Conservation (phyloP, 1,140 invertebrate genomes). For the Saccostrea glomerata region DNA sequence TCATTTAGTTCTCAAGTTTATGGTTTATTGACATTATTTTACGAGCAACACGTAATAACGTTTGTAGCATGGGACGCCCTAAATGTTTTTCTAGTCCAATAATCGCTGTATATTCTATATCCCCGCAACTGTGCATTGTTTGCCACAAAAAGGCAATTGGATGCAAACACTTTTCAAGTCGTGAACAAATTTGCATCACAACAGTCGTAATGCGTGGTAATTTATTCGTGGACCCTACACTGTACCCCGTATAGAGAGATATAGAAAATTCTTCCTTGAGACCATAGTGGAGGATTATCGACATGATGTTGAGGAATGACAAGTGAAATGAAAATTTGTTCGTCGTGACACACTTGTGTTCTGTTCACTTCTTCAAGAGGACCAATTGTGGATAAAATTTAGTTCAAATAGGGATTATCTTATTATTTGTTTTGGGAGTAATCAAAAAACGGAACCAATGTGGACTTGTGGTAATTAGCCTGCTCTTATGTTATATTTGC, state of each 20-base stretch:
- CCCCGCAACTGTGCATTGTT: slow-evolving; percentile 32
- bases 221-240: not conserved
- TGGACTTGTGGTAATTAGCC: slow-evolving; percentile 14
- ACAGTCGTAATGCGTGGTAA: not conserved
- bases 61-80: slow-evolving; percentile 16
- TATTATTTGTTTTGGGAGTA: not conserved
- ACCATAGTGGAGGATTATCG: slow-evolving; percentile 1
- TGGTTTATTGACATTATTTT: slow-evolving; percentile 23
- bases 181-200: slow-evolving; percentile 27
- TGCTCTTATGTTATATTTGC: not conserved
- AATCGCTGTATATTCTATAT: slow-evolving; percentile 25
- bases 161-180: slow-evolving; percentile 10
- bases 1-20: not conserved
- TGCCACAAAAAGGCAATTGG: not conserved
- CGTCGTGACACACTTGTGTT: not conserved
- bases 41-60: not conserved
- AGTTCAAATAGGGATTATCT: not conserved
- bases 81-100: slow-evolving; percentile 9
- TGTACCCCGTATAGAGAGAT: not conserved
- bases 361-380: not conserved
- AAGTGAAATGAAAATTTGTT: not conserved
- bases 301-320: slow-evolving; percentile 22
- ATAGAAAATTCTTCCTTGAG: not conserved
- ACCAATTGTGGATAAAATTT: not conserved
- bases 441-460: slow-evolving; percentile 7